These are phyloP conservation scores for Listronotus oregonensis DNA, from an alignment of 1,140 invertebrate genomes.

Conservation along the genomic window DNA sequence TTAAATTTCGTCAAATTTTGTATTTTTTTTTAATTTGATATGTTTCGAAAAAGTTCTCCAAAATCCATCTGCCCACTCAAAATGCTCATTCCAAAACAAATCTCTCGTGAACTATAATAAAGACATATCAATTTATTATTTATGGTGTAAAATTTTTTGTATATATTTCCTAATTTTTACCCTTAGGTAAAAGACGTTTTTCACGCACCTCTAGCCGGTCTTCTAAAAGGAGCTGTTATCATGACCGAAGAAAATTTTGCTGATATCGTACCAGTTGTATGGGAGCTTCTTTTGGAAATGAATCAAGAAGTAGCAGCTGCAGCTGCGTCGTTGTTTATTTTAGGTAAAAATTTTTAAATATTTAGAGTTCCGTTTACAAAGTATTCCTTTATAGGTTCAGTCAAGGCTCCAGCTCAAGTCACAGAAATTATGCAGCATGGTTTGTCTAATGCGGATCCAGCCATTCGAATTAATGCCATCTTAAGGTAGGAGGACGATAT, in stretches of 20 bases:
- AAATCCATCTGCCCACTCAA: too few relatives aligned
- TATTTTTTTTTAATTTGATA: too few relatives aligned
- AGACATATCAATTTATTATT: too few relatives aligned
- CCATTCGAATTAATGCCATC: constrained; percentile 77
- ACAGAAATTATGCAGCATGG: constrained; percentile 86
- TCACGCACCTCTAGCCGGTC: constrained; percentile 84
- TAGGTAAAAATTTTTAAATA: constrained; percentile 52
- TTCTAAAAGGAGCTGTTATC: constrained; percentile 92
- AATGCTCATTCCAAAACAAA: too few relatives aligned
- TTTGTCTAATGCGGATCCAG: constrained; percentile 80
- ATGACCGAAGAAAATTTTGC: constrained; percentile 86
- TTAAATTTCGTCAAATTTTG: too few relatives aligned
- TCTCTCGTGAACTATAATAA: too few relatives aligned
- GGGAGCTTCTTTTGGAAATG: constrained; percentile 82
- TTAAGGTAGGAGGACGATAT: constrained; percentile 76
- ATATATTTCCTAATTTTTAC: neutral
- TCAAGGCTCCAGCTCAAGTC: constrained; percentile 86
- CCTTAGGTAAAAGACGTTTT: constrained; percentile 80
- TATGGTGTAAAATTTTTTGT: too few relatives aligned
- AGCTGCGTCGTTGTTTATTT: constrained; percentile 88
- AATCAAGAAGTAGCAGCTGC: constrained; percentile 73
- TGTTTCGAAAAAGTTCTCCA: too few relatives aligned
- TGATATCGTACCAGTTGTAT: constrained; percentile 87
- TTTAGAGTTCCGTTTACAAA: too few relatives aligned
- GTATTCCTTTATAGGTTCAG: constrained; percentile 64